Conservation (phyloP, 2,797 vertebrate genomes). For the Pipistrellus nathusii region DNA sequence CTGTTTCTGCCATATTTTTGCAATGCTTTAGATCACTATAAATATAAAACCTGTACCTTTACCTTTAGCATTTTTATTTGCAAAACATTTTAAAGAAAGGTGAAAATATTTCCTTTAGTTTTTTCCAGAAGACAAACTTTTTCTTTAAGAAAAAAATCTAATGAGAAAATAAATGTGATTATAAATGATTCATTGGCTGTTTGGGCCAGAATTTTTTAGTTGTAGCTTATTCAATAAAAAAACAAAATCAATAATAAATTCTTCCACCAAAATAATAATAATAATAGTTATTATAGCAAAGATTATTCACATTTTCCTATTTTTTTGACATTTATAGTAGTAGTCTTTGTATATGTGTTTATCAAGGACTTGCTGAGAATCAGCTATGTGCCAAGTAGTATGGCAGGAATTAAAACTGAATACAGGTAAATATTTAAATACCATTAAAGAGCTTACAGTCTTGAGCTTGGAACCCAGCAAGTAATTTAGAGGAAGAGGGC, state of each 20-base stretch:
- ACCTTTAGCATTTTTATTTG: neutral
- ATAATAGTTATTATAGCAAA: neutral
- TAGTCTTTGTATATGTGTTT: neutral
- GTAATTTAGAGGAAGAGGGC: neutral
- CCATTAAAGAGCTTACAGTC: neutral
- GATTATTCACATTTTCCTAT: neutral
- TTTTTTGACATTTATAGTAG: neutral
- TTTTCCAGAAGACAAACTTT: neutral
- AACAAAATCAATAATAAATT: neutral
- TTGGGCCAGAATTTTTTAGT: neutral
- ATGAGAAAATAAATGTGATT: constrained; percentile 9
- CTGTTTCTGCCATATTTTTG: neutral
- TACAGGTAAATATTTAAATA: neutral
- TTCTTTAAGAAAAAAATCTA: neutral
- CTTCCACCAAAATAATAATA: neutral
- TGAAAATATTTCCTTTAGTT: neutral
- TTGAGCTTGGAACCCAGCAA: neutral
- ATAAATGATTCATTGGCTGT: neutral
- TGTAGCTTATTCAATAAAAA: neutral
- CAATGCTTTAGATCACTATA: neutral
- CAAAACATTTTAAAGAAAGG: neutral
- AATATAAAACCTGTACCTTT: neutral
- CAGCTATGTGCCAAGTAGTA: neutral
- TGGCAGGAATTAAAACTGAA: neutral
- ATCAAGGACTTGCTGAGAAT: neutral